phyloP scores from a whole-genome alignment of 2,797 vertebrate genomes.

The Ataeniobius toweri region DNA sequence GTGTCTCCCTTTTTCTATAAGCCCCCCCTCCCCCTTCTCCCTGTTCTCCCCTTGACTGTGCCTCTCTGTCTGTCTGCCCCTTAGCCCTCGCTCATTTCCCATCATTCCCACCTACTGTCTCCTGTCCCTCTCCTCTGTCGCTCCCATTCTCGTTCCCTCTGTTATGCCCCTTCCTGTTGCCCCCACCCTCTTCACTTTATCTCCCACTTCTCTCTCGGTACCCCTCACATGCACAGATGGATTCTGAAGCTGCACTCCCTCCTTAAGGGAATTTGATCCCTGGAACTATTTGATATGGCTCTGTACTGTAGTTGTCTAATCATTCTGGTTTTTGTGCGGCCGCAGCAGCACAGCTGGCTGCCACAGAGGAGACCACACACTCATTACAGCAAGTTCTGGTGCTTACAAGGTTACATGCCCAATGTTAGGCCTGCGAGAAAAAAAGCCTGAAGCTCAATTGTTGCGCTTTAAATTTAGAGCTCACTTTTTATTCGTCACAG shows the following conservation, averaged over 20 bases:
- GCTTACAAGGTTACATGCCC: slow-evolving; percentile 45
- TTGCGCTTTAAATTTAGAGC: slow-evolving; percentile 17
- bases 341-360: slow-evolving; percentile 58
- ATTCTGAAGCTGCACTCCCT: slow-evolving; percentile 51
- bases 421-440: slow-evolving; percentile 30
- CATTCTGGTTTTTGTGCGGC: slow-evolving; percentile 35
- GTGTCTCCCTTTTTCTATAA: slow-evolving; percentile 73
- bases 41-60: slow-evolving; percentile 77
- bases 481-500: slow-evolving; percentile 58
- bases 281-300: slow-evolving; percentile 72
- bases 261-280: slow-evolving; percentile 75
- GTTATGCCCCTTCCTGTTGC: slow-evolving; percentile 67
- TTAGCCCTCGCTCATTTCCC: slow-evolving; percentile 81
- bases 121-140: slow-evolving; percentile 68
- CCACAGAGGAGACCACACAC: slow-evolving; percentile 38
- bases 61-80: slow-evolving; percentile 81
- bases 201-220: slow-evolving; percentile 68
- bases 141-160: slow-evolving; percentile 63
- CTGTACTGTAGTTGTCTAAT: slow-evolving; percentile 73
- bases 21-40: slow-evolving; percentile 63
- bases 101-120: slow-evolving; percentile 81
- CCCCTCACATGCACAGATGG: slow-evolving; percentile 68
- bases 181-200: slow-evolving; percentile 57
- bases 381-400: slow-evolving; percentile 42
- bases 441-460: slow-evolving; percentile 19